phyloP scores from a whole-genome alignment of 2,113 vertebrate species.

The Gobiocypris rarus region DNA sequence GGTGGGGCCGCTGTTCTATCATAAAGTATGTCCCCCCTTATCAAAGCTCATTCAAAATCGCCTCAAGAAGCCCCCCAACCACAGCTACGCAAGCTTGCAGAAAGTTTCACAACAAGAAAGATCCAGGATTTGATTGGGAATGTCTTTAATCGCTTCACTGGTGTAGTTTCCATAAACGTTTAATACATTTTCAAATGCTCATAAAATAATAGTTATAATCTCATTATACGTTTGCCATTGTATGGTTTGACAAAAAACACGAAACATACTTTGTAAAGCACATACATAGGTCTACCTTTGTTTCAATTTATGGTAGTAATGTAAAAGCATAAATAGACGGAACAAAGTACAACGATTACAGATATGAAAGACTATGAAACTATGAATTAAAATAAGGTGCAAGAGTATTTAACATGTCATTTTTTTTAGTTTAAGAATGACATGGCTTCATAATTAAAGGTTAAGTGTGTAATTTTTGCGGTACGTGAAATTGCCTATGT shows the following conservation, averaged over 20 bases:
- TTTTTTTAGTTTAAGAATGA: slow-evolving; percentile 20
- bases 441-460: slow-evolving; percentile 46
- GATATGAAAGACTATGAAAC: not conserved
- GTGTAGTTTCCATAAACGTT: slow-evolving; percentile 29
- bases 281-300: slow-evolving; percentile 26
- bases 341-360: slow-evolving; percentile 21
- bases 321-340: slow-evolving; percentile 54
- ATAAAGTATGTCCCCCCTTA: slow-evolving; percentile 20
- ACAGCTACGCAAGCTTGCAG: not conserved
- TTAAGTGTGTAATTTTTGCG: slow-evolving; percentile 26
- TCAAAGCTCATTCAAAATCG: slow-evolving; percentile 31
- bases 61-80: not conserved
- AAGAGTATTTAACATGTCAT: slow-evolving; percentile 40
- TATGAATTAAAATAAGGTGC: slow-evolving; percentile 45
- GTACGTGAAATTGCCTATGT: not conserved
- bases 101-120: not conserved
- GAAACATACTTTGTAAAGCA: slow-evolving; percentile 34
- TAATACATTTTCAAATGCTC: slow-evolving; percentile 29
- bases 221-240: slow-evolving; percentile 34
- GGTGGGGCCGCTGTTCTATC: slow-evolving; percentile 32
- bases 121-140: not conserved
- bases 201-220: slow-evolving; percentile 38
- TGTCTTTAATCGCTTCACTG: slow-evolving; percentile 29
- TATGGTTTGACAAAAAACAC: slow-evolving; percentile 37
- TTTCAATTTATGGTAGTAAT: slow-evolving; percentile 43